phyloP scores from a whole-genome alignment of 2,888 invertebrate genomes.

The Eurytoma californica region DNA sequence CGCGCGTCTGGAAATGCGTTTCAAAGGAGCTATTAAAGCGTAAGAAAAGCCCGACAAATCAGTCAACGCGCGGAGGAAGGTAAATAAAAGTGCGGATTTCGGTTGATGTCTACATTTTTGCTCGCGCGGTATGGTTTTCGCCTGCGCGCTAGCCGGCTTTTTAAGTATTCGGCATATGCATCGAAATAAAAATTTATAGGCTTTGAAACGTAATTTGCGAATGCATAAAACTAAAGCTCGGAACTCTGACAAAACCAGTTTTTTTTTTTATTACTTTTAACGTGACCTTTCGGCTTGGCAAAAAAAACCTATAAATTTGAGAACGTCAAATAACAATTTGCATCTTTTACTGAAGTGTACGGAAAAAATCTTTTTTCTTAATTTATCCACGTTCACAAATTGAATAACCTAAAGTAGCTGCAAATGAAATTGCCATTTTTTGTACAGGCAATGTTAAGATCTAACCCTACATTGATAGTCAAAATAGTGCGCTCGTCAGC shows the following conservation, averaged over 20 bases:
- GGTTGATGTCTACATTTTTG: neutral
- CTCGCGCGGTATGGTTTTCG: conserved; percentile 20
- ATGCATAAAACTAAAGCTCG: conserved; percentile 29
- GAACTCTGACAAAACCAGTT: conserved; percentile 33
- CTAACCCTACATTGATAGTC: too few relatives aligned
- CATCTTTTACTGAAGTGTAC: conserved; percentile 3
- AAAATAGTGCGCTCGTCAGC: too few relatives aligned
- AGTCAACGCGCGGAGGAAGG: too few relatives aligned
- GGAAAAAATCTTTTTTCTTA: neutral
- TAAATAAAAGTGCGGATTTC: too few relatives aligned
- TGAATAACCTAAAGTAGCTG: neutral
- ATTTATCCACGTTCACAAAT: neutral
- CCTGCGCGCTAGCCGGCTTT: neutral
- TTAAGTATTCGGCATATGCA: conserved; percentile 7
- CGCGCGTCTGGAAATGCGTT: neutral
- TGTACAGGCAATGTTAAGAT: too few relatives aligned
- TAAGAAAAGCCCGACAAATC: neutral
- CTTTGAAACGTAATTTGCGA: conserved; percentile 38
- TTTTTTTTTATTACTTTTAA: conserved; percentile 34
- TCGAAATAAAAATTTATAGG: too few relatives aligned
- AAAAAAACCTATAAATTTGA: conserved; percentile 33
- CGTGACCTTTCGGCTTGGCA: conserved; percentile 11
- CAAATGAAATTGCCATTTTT: too few relatives aligned
- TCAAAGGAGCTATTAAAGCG: conserved; percentile 22
- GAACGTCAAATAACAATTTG: conserved; percentile 27